phyloP scores from a whole-genome alignment of 2,113 vertebrate species.

The Gavialis gangeticus region DNA sequence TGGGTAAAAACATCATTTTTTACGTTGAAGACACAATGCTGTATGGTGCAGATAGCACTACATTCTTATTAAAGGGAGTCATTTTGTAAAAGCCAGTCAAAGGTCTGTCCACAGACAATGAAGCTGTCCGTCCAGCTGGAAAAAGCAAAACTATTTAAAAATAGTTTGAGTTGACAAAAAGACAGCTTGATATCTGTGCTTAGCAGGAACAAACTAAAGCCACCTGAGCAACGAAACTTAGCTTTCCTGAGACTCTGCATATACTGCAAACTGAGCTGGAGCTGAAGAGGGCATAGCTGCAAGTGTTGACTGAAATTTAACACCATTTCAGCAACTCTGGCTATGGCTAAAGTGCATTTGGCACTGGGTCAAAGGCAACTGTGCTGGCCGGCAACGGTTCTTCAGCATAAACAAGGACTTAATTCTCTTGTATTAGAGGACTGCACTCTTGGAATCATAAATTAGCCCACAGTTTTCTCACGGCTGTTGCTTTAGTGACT shows the following conservation, averaged over 20 bases:
- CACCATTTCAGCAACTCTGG: neutral
- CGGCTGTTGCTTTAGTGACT: neutral
- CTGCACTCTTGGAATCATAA: neutral
- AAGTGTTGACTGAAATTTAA: neutral
- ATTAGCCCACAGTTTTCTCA: neutral
- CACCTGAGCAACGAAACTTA: neutral
- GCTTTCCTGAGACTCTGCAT: neutral
- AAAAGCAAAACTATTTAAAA: too few relatives aligned
- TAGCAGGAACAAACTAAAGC: neutral
- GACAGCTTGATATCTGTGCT: neutral
- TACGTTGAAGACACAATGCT: too few relatives aligned
- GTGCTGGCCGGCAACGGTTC: neutral
- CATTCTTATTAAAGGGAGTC: too few relatives aligned
- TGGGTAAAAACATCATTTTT: too few relatives aligned
- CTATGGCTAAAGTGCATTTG: neutral
- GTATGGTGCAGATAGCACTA: too few relatives aligned
- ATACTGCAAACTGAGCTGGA: neutral
- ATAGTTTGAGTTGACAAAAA: too few relatives aligned
- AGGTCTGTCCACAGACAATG: too few relatives aligned
- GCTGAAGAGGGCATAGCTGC: neutral
- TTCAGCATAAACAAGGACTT: neutral
- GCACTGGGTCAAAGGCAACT: neutral
- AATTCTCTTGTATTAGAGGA: neutral
- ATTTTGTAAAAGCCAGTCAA: too few relatives aligned
- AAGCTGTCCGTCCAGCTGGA: too few relatives aligned